These are phyloP conservation scores for Bos javanicus DNA, from an alignment of 2,113 vertebrate genomes.

Conservation along the genomic window DNA sequence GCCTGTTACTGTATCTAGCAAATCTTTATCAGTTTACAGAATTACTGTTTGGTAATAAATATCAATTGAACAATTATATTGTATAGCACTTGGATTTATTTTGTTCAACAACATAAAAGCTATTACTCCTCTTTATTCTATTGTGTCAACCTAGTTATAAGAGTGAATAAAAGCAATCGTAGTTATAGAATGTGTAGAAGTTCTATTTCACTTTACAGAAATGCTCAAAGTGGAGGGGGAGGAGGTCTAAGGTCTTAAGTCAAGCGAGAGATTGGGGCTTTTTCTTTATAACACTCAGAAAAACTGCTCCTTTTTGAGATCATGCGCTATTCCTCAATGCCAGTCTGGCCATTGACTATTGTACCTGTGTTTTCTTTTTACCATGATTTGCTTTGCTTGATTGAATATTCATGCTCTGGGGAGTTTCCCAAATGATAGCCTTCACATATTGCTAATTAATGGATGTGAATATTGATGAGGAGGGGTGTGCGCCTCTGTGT, in stretches of 20 bases:
- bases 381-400: constrained; percentile 57
- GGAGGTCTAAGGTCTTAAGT: neutral
- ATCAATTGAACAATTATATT: neutral
- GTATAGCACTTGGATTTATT: neutral
- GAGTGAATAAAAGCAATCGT: neutral
- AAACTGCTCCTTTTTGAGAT: neutral
- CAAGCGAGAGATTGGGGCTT: neutral
- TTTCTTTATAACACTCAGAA: constrained; percentile 9
- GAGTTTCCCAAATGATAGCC: constrained; percentile 78
- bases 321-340: neutral
- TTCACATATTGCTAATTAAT: constrained; percentile 83
- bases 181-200: neutral
- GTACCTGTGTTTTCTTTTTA: constrained; percentile 21
- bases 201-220: constrained; percentile 30
- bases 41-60: neutral
- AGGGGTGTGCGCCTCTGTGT: constrained; percentile 20
- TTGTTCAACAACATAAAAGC: neutral
- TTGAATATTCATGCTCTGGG: constrained; percentile 72
- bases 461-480: constrained; percentile 79
- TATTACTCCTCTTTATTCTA: neutral
- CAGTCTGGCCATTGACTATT: neutral
- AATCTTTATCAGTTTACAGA: neutral
- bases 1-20: neutral
- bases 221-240: neutral
- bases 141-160: neutral